Evolutionary conservation across 2,797 vertebrate species (phyloP).

Genomic region (Cygnus olor): DNA sequence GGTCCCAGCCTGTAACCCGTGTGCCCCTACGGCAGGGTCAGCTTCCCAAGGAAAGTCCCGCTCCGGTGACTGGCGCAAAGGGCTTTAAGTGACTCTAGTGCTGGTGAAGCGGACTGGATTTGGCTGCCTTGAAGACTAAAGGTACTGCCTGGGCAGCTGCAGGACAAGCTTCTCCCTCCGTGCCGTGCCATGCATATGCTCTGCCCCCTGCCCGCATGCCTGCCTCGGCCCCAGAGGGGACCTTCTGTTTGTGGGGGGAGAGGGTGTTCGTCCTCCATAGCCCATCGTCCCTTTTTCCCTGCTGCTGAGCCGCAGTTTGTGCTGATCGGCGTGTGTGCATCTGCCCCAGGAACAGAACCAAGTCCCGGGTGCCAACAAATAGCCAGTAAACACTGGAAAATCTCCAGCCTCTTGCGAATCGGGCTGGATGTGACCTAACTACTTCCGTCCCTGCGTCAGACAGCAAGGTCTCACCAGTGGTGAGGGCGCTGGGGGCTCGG

Average conservation of each 20-base stretch:
- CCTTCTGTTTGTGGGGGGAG: accelerated
- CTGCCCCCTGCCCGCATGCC: conserved; percentile 10
- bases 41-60: conserved; percentile 38
- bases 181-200: not conserved
- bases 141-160: conserved; percentile 65
- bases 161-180: conserved; percentile 41
- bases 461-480: not conserved
- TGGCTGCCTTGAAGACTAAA: conserved; percentile 59
- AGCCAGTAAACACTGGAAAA: not conserved
- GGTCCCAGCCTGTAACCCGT: not conserved
- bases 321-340: not conserved
- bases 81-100: conserved; percentile 57
- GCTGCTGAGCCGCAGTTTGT: not conserved
- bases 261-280: not conserved
- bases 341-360: not conserved
- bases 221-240: not conserved
- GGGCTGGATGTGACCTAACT: not conserved
- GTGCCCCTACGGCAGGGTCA: conserved; percentile 62
- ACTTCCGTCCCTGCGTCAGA: not conserved
- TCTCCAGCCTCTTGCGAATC: not conserved
- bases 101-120: conserved; percentile 58
- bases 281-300: not conserved
- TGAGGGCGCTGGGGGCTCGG: not conserved
- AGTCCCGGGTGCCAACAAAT: not conserved
- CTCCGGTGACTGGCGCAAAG: conserved; percentile 26